These are phyloP conservation scores for Plecturocebus donacophilus DNA, from an alignment of 2,113 vertebrate species.

Conservation along the genomic window DNA sequence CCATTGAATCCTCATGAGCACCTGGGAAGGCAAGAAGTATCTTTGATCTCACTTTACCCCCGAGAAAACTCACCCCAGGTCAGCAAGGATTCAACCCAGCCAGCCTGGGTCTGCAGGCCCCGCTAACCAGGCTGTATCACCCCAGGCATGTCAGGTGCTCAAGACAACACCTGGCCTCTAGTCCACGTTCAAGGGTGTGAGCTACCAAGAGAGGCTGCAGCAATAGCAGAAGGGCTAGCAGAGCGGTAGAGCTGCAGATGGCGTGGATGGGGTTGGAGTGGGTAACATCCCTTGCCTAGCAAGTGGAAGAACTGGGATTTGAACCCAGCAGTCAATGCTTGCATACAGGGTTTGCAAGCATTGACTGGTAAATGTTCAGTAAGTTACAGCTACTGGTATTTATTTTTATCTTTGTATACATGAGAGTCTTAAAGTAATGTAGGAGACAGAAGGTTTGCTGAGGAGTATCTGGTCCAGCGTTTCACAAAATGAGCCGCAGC, in stretches of 20 bases:
- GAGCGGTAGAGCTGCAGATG: not conserved
- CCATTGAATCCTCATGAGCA: not conserved
- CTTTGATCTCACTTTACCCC: not conserved
- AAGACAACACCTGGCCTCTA: not conserved
- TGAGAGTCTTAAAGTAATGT: slow-evolving; percentile 20
- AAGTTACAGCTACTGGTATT: not conserved
- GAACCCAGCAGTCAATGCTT: slow-evolving; percentile 23
- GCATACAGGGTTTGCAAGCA: not conserved
- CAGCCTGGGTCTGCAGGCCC: not conserved
- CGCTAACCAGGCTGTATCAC: not conserved
- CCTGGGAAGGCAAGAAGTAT: not conserved
- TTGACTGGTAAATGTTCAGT: not conserved
- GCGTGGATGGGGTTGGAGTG: not conserved
- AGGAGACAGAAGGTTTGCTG: slow-evolving; percentile 54
- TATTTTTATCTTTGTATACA: slow-evolving; percentile 55
- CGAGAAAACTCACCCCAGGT: not conserved
- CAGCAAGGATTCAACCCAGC: not conserved
- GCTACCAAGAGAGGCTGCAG: not conserved
- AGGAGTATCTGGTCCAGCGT: not conserved
- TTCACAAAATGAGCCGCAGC: slow-evolving; percentile 23
- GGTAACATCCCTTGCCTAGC: not conserved
- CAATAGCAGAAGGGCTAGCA: no score
- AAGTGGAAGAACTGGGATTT: not conserved
- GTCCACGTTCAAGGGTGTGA: not conserved
- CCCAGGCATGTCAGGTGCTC: not conserved